Evolutionary conservation across 2,797 vertebrate species (phyloP).

Genomic region (Podarcis siculus): DNA sequence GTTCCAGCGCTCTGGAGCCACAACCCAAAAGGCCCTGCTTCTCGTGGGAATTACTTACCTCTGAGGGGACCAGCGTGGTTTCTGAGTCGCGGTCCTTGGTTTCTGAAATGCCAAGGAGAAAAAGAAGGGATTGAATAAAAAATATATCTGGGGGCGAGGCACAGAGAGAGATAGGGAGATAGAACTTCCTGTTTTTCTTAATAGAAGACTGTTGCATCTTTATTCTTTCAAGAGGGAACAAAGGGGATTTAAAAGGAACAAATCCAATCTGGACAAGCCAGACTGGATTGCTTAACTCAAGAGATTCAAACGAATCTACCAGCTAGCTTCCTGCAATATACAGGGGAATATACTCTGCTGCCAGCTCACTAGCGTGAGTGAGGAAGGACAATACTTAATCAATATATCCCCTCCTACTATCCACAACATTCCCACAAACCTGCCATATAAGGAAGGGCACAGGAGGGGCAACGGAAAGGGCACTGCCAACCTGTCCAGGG

Average conservation of each 20-base stretch:
- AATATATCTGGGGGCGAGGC: neutral
- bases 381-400: too few species aligned
- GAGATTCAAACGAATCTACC: too few species aligned
- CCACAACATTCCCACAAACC: neutral
- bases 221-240: too few species aligned
- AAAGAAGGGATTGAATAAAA: neutral
- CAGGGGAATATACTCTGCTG: too few species aligned
- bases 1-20: neutral
- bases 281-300: too few species aligned
- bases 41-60: neutral
- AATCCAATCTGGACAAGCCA: too few species aligned
- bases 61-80: neutral
- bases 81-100: neutral
- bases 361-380: too few species aligned
- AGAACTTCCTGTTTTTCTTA: too few species aligned
- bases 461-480: neutral
- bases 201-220: too few species aligned
- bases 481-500: constrained; percentile 83
- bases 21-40: neutral
- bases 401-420: neutral
- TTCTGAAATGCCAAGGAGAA: neutral
- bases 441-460: neutral
- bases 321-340: too few species aligned
- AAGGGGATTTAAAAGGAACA: too few species aligned
- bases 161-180: too few species aligned